phyloP scores from a whole-genome alignment of 2,888 invertebrate genomes.

The Osmoderma eremita region DNA sequence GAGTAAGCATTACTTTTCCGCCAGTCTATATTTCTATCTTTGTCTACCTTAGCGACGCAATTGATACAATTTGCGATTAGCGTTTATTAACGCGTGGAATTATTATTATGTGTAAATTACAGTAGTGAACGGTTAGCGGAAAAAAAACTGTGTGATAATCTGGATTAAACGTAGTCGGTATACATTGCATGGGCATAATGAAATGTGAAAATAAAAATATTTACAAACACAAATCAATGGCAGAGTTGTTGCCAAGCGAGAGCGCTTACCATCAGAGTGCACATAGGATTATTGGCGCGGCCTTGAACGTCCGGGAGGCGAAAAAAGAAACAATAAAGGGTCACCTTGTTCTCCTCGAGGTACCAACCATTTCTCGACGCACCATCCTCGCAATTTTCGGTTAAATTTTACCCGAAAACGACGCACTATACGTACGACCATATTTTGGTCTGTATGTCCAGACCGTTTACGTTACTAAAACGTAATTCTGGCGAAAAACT shows the following conservation, averaged over 20 bases:
- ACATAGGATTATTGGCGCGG: conserved; percentile 56
- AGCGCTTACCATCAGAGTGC: conserved; percentile 43
- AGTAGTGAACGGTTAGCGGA: no score
- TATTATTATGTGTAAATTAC: no score
- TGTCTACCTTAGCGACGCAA: not conserved
- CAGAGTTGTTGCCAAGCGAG: conserved; percentile 57
- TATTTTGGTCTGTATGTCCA: conserved; percentile 1
- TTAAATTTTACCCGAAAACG: not conserved
- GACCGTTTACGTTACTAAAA: not conserved
- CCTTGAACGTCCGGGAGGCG: conserved; percentile 51
- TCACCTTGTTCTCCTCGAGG: conserved; percentile 55
- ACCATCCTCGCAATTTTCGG: conserved; percentile 4
- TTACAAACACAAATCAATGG: conserved; percentile 55
- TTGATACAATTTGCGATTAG: not conserved
- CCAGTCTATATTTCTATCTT: not conserved
- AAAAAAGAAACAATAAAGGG: conserved; percentile 57
- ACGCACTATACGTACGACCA: conserved; percentile 10
- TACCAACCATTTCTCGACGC: conserved; percentile 46
- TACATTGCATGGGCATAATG: not conserved
- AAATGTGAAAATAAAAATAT: conserved; percentile 52
- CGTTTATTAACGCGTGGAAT: no score
- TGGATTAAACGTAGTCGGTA: not conserved
- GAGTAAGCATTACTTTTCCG: no score
- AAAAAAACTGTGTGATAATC: no score
- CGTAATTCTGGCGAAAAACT: not conserved